Evolutionary conservation across 2,888 invertebrate species (phyloP), one percentile per base, ranked within the genome.

Genomic region (Cyrtodaria siliqua): DNA sequence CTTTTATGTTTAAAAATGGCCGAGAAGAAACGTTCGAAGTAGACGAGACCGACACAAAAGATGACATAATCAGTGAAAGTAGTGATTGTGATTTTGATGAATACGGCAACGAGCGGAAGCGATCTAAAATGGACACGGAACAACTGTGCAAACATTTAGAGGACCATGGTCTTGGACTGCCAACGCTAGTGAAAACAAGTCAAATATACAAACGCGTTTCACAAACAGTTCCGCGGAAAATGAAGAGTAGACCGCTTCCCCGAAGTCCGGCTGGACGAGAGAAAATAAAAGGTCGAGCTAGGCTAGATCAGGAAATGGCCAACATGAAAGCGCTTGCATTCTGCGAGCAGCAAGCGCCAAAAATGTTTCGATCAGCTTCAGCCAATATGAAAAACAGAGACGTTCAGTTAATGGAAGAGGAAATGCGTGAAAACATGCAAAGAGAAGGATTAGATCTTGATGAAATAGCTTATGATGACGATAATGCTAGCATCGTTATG

Each of bases 261-360:
- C 80, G 74, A 60, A 86, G 86, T 74, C 88, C 88, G 8, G 85
- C 84, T 20, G 66, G 75, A 42, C 70, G 87, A 20, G 88, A 88
- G 67, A 87, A 87, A 76, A 84, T 87, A 47, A 88, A 86, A 76
- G 87, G 88, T 38, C 84, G 84, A 20, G 88, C 88, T 8, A 64
- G 87, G 40, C 72, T 88, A 26, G 88, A 88, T 47, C 86, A 87
- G 49, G 88, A 88, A 74, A 82, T 88, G 84, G 88, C 88, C n/a
- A 88, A 87, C 60, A 78, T 86, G 72, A 74, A 80, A 68, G 88
- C 88, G 14, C 72, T 79, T 40, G 88, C 88, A n/a, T 88, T 88
- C 59, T 88, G 88, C 73, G 88, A 86, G 69, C 84, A 85, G 56
- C 86, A 88, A 74, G 68, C 81, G 2, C 81, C 82, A 16, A 82